A percentile compares a stretch with the other conserved stretches of the same genome.
phyloP scores from a whole-genome alignment of 2,888 invertebrate species.

The Gibbula magus region DNA sequence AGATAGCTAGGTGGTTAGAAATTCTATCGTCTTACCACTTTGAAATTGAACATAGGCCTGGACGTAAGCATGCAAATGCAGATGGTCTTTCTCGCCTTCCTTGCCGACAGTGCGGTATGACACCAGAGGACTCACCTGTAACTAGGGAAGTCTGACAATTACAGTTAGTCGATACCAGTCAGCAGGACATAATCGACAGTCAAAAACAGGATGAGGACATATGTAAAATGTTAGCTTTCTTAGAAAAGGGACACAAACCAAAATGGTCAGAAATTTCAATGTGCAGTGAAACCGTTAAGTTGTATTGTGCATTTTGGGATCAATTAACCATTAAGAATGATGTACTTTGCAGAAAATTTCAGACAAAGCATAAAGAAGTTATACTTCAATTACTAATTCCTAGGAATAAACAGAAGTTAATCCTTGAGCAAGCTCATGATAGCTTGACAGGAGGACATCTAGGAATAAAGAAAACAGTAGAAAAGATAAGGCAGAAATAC shows the following conservation, averaged over 20 bases:
- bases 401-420: constrained; percentile 22
- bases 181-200: neutral
- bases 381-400: neutral
- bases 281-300: neutral
- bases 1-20: too few species aligned
- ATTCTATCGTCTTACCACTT: too few species aligned
- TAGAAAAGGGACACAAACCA: neutral
- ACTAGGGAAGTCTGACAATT: neutral
- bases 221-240: neutral
- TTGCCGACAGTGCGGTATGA: neutral
- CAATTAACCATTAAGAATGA: neutral
- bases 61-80: too few species aligned
- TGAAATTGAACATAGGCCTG: too few species aligned
- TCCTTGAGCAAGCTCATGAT: too few species aligned
- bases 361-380: neutral
- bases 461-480: constrained; percentile 43
- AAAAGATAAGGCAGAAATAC: constrained; percentile 33
- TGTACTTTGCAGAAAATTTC: neutral
- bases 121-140: neutral
- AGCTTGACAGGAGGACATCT: constrained; percentile 38
- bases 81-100: too few species aligned
- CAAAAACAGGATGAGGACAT: neutral
- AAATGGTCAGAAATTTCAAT: neutral
- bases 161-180: neutral
- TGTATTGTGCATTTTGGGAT: neutral